Base-by-base conservation (phyloP, 2,888 invertebrate species). In the Phyto melanocephala region DNA sequence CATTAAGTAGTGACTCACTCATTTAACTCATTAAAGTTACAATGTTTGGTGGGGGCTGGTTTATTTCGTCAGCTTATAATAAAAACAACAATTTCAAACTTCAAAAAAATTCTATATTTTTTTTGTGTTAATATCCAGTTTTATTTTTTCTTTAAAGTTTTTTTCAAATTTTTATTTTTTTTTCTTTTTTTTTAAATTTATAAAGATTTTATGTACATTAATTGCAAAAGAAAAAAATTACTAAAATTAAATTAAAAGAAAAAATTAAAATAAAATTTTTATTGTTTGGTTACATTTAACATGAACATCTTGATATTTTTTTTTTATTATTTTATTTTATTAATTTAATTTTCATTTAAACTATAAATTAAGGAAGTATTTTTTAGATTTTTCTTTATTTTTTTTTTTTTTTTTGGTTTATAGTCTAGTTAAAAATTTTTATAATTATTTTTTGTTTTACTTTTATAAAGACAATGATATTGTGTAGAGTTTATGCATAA, bases 181-280 rank as follows among this genome's bases (percentile, higher is more conserved):
- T 45, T 35, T 54, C 28, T 76, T 56, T 20, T 62, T 80, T 33
- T 62, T 45, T 50, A 10, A 10, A 28, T 24, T 35, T 33, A 20
- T 80, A 56, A 28, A 62, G 50, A 54, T 45, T 45, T 62, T 75
- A 68, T 68, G 52, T 80, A 80, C 68, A 74, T 62, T 62, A 62
- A 74, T 80, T 74, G 74, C 54, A 45, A 65, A 72, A 70, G 45
- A 37, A 35, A 37, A 56, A 1, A 45, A 54, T 24, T 24, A 37
- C 33, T 58, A 54, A 63, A 65, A 47, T n/a, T 35, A 10, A 45
- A 54, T 28, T 60, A 7, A 50, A 52, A 76, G n/a, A n/a, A n/a
- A n/a, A n/a, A n/a, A n/a, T n/a, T n/a, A n/a, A 60, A 33, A 33
- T 2, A 22, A 3, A 17, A 17, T 22, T 47, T 8, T 52, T 71